These are phyloP conservation scores for Geotrypetes seraphini DNA, from an alignment of 2,797 vertebrate genomes.

Conservation along the genomic window DNA sequence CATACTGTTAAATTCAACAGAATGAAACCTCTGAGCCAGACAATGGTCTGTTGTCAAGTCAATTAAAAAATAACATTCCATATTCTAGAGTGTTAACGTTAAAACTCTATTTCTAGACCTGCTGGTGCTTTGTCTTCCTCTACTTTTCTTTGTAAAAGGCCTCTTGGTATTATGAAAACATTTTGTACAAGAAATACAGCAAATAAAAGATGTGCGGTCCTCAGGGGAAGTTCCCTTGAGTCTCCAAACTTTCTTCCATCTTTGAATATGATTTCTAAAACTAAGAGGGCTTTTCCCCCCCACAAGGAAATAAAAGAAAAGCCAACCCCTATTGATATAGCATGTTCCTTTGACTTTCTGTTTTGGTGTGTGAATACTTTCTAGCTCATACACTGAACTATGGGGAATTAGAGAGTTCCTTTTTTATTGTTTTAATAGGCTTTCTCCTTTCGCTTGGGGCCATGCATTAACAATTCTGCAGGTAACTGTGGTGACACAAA, in stretches of 20 bases:
- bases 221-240: slow-evolving; percentile 46
- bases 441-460: slow-evolving; percentile 24
- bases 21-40: slow-evolving; percentile 16
- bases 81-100: slow-evolving; percentile 17
- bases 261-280: slow-evolving; percentile 50
- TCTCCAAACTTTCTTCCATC: slow-evolving; percentile 56
- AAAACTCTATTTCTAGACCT: slow-evolving; percentile 24
- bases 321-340: slow-evolving; percentile 56
- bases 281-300: slow-evolving; percentile 42
- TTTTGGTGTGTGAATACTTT: slow-evolving; percentile 39
- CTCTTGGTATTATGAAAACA: slow-evolving; percentile 32
- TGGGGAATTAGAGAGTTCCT: slow-evolving; percentile 33
- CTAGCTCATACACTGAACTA: slow-evolving; percentile 43
- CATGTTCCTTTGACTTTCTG: slow-evolving; percentile 46
- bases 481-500: too few species aligned
- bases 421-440: slow-evolving; percentile 38
- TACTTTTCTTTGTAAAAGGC: slow-evolving; percentile 36
- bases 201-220: slow-evolving; percentile 34
- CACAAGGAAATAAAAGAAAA: slow-evolving; percentile 50
- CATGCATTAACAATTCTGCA: too few species aligned
- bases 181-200: slow-evolving; percentile 36
- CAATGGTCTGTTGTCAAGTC: slow-evolving; percentile 19
- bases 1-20: slow-evolving; percentile 5
- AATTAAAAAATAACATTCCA: slow-evolving; percentile 23
- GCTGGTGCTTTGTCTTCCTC: slow-evolving; percentile 6